These are phyloP conservation scores for Pteria penguin DNA, from an alignment of 2,888 invertebrate genomes.

Conservation along the genomic window DNA sequence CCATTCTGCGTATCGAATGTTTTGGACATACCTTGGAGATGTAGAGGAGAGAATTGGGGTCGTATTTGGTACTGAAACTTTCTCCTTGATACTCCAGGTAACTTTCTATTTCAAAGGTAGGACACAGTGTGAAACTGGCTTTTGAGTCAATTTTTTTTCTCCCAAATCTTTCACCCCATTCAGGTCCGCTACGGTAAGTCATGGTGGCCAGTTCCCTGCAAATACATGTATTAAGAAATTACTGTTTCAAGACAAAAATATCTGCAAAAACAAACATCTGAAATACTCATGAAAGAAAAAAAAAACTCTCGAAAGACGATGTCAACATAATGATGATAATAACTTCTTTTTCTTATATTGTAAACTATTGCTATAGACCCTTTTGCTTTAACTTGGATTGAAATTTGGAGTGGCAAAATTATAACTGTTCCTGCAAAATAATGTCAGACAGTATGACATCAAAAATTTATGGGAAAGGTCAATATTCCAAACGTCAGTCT, in stretches of 20 bases:
- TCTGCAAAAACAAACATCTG: too few species aligned
- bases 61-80: constrained; percentile 77
- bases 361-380: too few species aligned
- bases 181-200: constrained; percentile 79
- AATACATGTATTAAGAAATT: not conserved
- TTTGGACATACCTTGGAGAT: constrained; percentile 79
- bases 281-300: too few species aligned
- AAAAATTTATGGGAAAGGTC: too few species aligned
- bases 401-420: too few species aligned
- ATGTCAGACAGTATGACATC: too few species aligned
- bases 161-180: constrained; percentile 78
- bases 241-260: too few species aligned
- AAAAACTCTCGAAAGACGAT: not conserved
- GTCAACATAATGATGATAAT: not conserved
- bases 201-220: constrained; percentile 78
- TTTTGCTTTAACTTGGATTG: too few species aligned
- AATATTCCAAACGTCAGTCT: too few species aligned
- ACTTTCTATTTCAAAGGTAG: constrained; percentile 78
- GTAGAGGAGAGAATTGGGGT: constrained; percentile 79
- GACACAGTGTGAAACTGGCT: constrained; percentile 72
- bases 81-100: constrained; percentile 80
- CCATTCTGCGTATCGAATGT: too few species aligned
- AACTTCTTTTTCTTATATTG: not conserved
- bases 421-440: too few species aligned
- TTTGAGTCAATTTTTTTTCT: constrained; percentile 67